Conservation (phyloP, 64 coral and sea anemone genomes). For the Montipora foliosa region DNA sequence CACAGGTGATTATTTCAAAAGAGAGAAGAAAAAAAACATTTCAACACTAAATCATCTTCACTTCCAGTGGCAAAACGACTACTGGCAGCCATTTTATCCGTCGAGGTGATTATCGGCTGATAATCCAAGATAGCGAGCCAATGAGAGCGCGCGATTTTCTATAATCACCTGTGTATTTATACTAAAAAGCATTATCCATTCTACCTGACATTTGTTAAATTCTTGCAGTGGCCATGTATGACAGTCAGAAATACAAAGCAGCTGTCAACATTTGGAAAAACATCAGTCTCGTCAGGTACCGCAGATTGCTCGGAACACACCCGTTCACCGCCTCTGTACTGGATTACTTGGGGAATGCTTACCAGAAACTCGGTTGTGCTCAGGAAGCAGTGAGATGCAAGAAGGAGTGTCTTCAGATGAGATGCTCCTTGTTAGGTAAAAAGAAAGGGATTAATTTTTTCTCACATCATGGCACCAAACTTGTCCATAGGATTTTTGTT, state of each 20-base stretch:
- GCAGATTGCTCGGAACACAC: constrained; percentile 51
- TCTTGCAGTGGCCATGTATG: constrained; percentile 64
- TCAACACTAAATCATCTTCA: too few species aligned
- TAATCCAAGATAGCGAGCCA: too few species aligned
- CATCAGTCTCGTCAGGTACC: constrained; percentile 51
- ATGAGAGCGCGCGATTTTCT: too few species aligned
- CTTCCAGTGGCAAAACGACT: too few species aligned
- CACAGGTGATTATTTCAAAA: too few species aligned
- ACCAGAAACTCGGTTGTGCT: not conserved
- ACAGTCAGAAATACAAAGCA: not conserved
- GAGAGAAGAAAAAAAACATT: too few species aligned
- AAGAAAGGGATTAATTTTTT: too few species aligned
- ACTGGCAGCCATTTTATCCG: too few species aligned
- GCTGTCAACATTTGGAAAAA: constrained; percentile 75
- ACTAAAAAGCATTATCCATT: too few species aligned
- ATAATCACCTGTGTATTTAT: too few species aligned
- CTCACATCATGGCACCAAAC: too few species aligned
- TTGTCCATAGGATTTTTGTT: not conserved
- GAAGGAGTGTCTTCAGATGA: constrained; percentile 72
- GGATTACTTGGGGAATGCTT: constrained; percentile 75
- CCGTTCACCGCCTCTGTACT: constrained; percentile 76
- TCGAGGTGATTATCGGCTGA: too few species aligned
- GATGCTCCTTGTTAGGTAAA: constrained; percentile 53
- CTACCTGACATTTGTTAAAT: not conserved
- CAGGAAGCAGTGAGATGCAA: constrained; percentile 48